Conservation (phyloP, 2,797 vertebrate species). For the Tinamus major region DNA sequence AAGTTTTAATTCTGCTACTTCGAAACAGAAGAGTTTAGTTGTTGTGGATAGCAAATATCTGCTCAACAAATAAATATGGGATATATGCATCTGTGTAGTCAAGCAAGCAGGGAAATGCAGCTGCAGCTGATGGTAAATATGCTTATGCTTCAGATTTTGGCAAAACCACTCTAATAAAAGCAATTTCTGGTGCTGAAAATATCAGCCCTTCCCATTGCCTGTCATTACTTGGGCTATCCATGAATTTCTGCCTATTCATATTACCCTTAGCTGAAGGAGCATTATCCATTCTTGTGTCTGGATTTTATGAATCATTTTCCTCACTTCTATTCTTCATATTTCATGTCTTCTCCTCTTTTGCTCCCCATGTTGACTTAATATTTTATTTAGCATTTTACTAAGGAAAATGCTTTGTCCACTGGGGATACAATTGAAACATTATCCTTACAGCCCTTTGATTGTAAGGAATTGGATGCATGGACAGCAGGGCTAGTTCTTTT, state of each 20-base stretch:
- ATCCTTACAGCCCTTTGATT: background rate
- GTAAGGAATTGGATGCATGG: background rate
- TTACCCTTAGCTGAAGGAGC: background rate
- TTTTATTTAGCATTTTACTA: background rate
- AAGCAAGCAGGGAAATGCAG: background rate
- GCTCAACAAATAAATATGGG: background rate
- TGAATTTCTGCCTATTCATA: background rate
- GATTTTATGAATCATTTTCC: background rate
- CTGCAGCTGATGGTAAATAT: background rate
- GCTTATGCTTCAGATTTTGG: background rate
- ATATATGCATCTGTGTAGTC: background rate
- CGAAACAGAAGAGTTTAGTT: background rate
- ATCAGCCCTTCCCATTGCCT: background rate
- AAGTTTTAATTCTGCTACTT: slow-evolving; percentile 8
- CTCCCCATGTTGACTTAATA: background rate
- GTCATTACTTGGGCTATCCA: background rate
- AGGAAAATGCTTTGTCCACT: background rate
- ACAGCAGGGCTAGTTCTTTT: background rate
- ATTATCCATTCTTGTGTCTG: background rate
- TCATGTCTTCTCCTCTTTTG: background rate
- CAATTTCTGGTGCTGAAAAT: background rate
- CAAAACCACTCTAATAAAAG: background rate
- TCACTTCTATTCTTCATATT: background rate
- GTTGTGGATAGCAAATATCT: background rate
- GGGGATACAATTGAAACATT: background rate